Percentiles rank a stretch among this genome's conserved stretches.
phyloP scores from a whole-genome alignment of 2,888 invertebrate genomes.

The Dryocosmus kuriphilus region DNA sequence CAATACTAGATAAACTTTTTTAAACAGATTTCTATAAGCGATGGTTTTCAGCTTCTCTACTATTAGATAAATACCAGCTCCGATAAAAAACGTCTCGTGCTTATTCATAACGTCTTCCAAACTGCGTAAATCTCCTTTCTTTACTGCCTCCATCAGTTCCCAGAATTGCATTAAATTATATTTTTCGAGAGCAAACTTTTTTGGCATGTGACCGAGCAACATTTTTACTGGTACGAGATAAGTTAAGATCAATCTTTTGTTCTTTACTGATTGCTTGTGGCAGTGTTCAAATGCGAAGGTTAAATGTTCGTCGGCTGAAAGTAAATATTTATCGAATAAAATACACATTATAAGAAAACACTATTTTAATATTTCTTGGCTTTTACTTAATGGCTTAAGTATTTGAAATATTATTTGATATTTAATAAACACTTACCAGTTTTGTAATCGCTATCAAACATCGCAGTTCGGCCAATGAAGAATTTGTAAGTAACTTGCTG shows the following conservation, averaged over 20 bases:
- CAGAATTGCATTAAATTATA: conserved; percentile 95
- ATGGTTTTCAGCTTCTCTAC: conserved; percentile 97
- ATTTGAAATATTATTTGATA: neutral
- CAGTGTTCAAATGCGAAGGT: conserved; percentile 96
- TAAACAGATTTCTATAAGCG: conserved; percentile 96
- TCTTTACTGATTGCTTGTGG: conserved; percentile 87
- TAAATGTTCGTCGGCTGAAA: conserved; percentile 91
- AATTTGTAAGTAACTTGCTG: conserved; percentile 98
- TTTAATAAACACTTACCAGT: conserved; percentile 78
- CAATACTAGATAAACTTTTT: conserved; percentile 89
- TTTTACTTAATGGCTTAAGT: too few relatives aligned
- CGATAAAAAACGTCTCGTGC: conserved; percentile 95
- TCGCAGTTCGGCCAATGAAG: conserved; percentile 97
- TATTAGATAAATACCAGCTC: conserved; percentile 97
- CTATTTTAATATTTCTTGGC: too few relatives aligned
- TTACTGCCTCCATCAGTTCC: conserved; percentile 92
- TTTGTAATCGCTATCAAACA: conserved; percentile 98
- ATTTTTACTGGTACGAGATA: conserved; percentile 98
- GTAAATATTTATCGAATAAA: conserved; percentile 17
- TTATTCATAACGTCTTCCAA: conserved; percentile 91
- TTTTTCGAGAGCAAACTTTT: conserved; percentile 87
- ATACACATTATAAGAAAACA: neutral
- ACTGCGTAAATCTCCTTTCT: conserved; percentile 91
- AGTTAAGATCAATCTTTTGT: conserved; percentile 94
- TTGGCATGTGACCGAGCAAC: conserved; percentile 97